These are phyloP conservation scores for Peromyscus melanophrys DNA, from an alignment of 2,797 vertebrate species.

Conservation along the genomic window DNA sequence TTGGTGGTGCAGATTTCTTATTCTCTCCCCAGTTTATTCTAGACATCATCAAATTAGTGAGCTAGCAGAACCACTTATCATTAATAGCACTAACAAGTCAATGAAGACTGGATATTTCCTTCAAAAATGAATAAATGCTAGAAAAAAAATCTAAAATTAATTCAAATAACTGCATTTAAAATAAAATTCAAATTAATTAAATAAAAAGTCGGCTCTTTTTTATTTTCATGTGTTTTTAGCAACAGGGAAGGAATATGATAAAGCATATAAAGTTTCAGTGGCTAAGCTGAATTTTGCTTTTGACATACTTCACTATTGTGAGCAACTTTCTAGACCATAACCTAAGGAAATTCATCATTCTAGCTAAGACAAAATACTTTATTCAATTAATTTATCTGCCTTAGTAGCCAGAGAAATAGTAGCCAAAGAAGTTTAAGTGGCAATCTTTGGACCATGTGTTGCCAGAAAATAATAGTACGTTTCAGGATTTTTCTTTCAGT, in stretches of 20 bases:
- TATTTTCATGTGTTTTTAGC: background rate
- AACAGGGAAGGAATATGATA: background rate
- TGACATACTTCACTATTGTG: background rate
- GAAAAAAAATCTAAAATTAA: too few species aligned
- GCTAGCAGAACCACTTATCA: background rate
- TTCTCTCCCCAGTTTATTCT: background rate
- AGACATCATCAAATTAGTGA: background rate
- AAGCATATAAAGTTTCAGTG: background rate
- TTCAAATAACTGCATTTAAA: background rate
- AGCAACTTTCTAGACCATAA: background rate
- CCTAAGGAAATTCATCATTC: background rate
- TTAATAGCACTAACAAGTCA: background rate
- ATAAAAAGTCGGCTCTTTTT: background rate
- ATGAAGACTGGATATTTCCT: background rate
- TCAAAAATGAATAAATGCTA: background rate
- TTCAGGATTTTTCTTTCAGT: background rate
- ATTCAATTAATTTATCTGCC: background rate
- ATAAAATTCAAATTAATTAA: background rate
- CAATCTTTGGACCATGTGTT: background rate
- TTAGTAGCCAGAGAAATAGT: background rate
- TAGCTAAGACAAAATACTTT: background rate
- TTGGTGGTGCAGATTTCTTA: background rate
- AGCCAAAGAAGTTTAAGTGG: background rate
- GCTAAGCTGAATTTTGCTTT: background rate
- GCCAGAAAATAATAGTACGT: background rate